Conservation (phyloP, 2,797 vertebrate species). For the Aythya fuligula region DNA sequence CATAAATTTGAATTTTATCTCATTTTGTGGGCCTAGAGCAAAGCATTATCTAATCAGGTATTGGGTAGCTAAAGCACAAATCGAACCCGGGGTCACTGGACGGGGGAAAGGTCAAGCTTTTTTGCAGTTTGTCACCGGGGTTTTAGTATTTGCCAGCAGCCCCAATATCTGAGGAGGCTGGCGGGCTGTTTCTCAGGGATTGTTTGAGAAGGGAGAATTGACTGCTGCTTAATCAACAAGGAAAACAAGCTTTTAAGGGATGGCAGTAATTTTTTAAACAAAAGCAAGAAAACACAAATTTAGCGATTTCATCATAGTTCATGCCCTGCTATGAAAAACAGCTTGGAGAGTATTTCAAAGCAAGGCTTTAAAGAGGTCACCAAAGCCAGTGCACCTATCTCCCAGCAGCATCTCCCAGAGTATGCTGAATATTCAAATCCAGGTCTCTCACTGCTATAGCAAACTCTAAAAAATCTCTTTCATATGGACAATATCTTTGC, state of each 20-base stretch:
- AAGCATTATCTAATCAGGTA: conserved; percentile 84
- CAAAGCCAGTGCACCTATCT: background rate
- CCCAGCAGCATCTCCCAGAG: accelerated
- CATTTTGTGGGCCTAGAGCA: conserved; percentile 60
- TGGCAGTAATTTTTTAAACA: conserved; percentile 52
- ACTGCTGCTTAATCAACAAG: conserved; percentile 71
- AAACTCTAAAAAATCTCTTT: background rate
- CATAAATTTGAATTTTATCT: conserved; percentile 86
- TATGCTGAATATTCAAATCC: background rate
- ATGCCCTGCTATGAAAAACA: conserved; percentile 59
- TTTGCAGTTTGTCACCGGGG: conserved; percentile 83
- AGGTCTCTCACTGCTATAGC: background rate
- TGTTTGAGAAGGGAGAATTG: conserved; percentile 69
- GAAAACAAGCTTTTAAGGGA: conserved; percentile 69
- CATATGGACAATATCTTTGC: background rate
- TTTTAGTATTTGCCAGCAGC: conserved; percentile 79
- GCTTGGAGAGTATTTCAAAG: conserved; percentile 32
- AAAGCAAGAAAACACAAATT: conserved; percentile 22
- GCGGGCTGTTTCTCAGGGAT: conserved; percentile 39
- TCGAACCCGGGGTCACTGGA: conserved; percentile 85
- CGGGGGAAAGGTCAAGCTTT: conserved; percentile 84
- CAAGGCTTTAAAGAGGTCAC: background rate
- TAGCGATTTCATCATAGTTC: conserved; percentile 49
- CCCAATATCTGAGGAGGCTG: conserved; percentile 27
- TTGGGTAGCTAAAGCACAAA: conserved; percentile 84